Evolutionary conservation across 2,888 invertebrate genomes (phyloP), one percentile per base, ranked within the genome.

Genomic region (Eupeodes latifasciatus): DNA sequence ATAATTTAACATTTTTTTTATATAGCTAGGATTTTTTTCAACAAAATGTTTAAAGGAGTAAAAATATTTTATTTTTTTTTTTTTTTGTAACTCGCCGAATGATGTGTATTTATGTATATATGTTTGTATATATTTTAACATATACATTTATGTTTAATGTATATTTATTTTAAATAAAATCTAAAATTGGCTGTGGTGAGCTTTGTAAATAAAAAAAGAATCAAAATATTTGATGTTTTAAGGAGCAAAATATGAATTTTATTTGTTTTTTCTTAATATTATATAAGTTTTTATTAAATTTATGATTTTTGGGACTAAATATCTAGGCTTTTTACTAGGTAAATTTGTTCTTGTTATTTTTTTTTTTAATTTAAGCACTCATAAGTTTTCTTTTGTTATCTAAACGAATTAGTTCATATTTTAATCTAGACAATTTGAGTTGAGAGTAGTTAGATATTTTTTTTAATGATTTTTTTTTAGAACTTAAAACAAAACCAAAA

Each of bases 141-240:
- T 36, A 59, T 34, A 36, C 34, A 59, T 57, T 3, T 34, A 49
- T 67, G n/a, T 49, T 27, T 27, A 27, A 66, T 67, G 51, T 76
- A 55, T 67, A 74, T 82, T 74, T 53, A 40, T 40, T 62, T 67
- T 66, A 81, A 71, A 79, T 55, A 66, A 76, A 78, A 71, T 66
- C 72, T 78, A 81, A 79, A 83, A 76, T 67, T 83, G 87, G 84
- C 84, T 87, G 84, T 84, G 84, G 47, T 81, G 84, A 87, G 87
- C 87, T 83, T 87, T 75, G 27, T 66, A 27, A 81, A 61, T 61
- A 47, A 57, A 59, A 27, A 57, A 40, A 47, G 16, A 66, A 57
- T 44, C 0, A 49, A 40, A 49, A 14, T 53, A 40, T 16, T 16
- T 69, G 53, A 49, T 64, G 44, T 47, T 47, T 19, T 11, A 3